Evolutionary conservation across 2,797 vertebrate species (phyloP), one percentile per base, ranked within the genome.

Genomic region (Anabas testudineus): DNA sequence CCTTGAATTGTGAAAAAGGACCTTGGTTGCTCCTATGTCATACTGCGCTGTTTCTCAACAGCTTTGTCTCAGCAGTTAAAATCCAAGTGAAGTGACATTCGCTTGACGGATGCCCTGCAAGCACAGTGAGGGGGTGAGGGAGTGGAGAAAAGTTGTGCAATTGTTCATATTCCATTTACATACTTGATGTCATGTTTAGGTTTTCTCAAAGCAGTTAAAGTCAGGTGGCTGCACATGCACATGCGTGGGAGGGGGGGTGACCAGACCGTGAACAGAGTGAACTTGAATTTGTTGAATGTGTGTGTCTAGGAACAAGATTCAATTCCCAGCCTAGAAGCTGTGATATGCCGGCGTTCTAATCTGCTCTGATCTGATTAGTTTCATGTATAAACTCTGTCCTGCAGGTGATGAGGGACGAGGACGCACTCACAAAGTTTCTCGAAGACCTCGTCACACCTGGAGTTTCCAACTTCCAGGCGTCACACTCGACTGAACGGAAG

Each of bases 401-500:
- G 80, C 57, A 62, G 89, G 87, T 42, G 73, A 86, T 88, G 87
- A 83, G 82, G 82, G 83, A 84, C 0, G 13, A 53, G 72, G 56
- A 82, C 47, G 74, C 45, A 5, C 66, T 39, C 37, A 61, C 24
- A 63, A 21, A 69, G 69, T 74, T 73, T 67, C 65, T 60, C 60
- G 26, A 0, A 61, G 69, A 73, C 68, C 61, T 71, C 49, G 9
- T 73, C 77, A 77, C 88, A 92, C 90, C 87, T 90, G 91, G 82
- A 77, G 59, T 63, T 76, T 62, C 72, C 67, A 74, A 83, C 86
- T 83, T 90, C 82, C 84, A 86, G 73, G 71, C 54, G 80, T 91
- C 78, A 90, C 91, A 83, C 80, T 86, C 41, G 39, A 82, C 84
- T 87, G 82, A 90, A 57, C 74, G 83, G 90, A 92, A 88, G 90